Base-by-base conservation (phyloP, 2,113 vertebrate genomes). In the human (Homo sapiens) region DNA sequence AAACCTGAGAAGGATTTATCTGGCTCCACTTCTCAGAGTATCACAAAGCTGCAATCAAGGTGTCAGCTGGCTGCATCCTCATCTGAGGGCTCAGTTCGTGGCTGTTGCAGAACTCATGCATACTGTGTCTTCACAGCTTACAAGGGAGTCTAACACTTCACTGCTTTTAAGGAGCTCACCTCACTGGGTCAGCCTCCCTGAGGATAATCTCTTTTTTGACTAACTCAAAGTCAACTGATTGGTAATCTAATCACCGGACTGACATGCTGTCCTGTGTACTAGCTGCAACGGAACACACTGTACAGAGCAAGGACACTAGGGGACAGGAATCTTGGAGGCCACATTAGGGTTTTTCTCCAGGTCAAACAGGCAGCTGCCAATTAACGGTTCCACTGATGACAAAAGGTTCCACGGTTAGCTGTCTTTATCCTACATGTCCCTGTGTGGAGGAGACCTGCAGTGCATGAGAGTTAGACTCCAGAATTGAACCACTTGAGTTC, bases 291-390 rank as follows among this genome's bases (percentile, higher is more conserved):
- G 22, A 86, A 27, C 35, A 22, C 13, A 38, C 27, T 72, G n/a
- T 25, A 38, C 0, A 68, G 25, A 17, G 8, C 20, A 57, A 72
- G 13, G 2, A 70, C 18, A 88, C 3, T 0, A n/a, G 3, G 3
- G 38, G 27, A 1, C 12, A 16, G 25, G 8, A 40, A 83, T 59
- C 45, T 35, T 27, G 17, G 23, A 55, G 25, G 76, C 23, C 0
- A n/a, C 20, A 9, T 27, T 68, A 35, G 64, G 22, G 48, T 87
- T 94, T 57, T 78, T 38, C 38, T 93, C 13, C 8, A 61, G 30
- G 43, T 50, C 55, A 94, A 22, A 95, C 11, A 72, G 64, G 81
- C 79, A 84, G 50, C 25, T 14, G 1, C 84, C 38, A 35, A 17
- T n/a, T 85, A 35, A 85, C n/a, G 40, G 30, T 84, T 75, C 55